Conservation (phyloP, 2,888 invertebrate genomes). For the Clunio marinus region DNA sequence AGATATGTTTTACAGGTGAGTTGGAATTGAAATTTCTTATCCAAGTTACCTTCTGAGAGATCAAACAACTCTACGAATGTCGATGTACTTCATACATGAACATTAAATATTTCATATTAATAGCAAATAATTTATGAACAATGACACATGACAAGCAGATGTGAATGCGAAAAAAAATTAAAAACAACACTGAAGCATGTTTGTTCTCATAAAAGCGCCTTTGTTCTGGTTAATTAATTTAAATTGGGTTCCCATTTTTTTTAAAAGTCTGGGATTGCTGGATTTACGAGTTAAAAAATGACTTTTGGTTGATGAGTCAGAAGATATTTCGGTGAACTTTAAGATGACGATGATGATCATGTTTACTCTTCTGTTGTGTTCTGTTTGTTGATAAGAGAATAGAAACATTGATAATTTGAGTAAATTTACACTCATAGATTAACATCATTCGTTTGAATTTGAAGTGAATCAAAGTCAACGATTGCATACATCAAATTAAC, state of each 20-base stretch:
- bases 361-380: background rate
- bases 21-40: background rate
- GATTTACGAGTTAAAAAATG: background rate
- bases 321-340: background rate
- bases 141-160: constrained; percentile 32
- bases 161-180: background rate
- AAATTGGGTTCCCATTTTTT: constrained; percentile 26
- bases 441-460: background rate
- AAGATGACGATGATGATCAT: background rate
- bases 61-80: background rate
- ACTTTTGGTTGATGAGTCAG: constrained; percentile 4
- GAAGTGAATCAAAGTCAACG: background rate
- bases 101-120: background rate
- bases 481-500: background rate
- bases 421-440: background rate
- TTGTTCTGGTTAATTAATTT: constrained; percentile 29
- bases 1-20: constrained; percentile 72
- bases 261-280: background rate
- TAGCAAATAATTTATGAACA: background rate
- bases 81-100: too few relatives aligned
- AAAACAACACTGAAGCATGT: background rate
- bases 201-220: background rate
- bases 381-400: background rate
- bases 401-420: background rate
- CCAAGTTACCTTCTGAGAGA: background rate